Base-by-base conservation (phyloP, 2,797 vertebrate genomes). In the Phoebastria nigripes region DNA sequence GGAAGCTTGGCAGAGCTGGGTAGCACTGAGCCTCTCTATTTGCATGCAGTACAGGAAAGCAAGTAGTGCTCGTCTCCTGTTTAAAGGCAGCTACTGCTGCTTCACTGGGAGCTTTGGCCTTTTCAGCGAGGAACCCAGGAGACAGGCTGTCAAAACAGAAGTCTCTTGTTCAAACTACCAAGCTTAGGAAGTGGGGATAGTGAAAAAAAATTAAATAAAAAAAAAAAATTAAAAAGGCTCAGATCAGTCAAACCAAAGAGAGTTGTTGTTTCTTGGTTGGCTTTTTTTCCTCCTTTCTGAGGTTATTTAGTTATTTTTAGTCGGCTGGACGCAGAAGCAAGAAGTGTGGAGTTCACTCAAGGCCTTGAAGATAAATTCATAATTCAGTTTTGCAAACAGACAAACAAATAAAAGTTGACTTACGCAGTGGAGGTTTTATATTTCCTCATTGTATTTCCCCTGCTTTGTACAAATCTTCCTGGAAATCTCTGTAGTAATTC, bases 71-170 rank as follows among this genome's bases (percentile, higher is more conserved):
- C 9, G 2, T 96, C 96, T 97, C 74, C 83, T 89, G 87, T 90
- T 97, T 96, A 93, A 97, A 97, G 93, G 95, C 94, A 95, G 97
- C 91, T 95, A 95, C 97, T 96, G 93, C 74, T 96, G 96, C 96
- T 96, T 96, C 95, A 81, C 80, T 95, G 93, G 97, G 95, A 97
- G 97, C 80, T 94, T 96, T 97, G 98, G 98, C 97, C 97, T 98
- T 98, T 98, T 98, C 97, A 96, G 85, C 65, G 76, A 90, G 94
- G 95, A 80, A 87, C 97, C 97, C 98, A 96, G 85, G 98, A 98
- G 98, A 97, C 94, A 59, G 46, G 76, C 96, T 98, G 98, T 98
- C 98, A 98, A 97, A 98, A 96, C 89, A 95, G 91, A 96, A 97
- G 95, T 94, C 97, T 98, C 96, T 94, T 88, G 91, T 96, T 97